A percentile compares a stretch with the other conserved stretches of the same genome.
These are phyloP conservation scores for Cataglyphis livida DNA, from an alignment of 2,888 invertebrate genomes.

Conservation along the genomic window DNA sequence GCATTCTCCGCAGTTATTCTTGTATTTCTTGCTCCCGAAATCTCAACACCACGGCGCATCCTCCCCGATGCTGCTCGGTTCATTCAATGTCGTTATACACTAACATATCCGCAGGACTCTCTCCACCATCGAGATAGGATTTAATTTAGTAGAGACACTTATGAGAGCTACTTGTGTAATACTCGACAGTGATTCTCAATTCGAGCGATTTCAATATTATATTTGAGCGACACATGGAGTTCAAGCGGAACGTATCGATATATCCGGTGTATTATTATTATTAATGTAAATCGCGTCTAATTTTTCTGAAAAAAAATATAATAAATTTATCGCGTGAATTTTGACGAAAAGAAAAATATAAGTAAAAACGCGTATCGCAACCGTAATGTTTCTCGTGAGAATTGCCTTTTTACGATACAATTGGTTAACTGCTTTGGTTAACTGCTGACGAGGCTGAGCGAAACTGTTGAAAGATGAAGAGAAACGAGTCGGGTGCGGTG, in stretches of 20 bases:
- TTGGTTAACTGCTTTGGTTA: background rate
- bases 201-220: background rate
- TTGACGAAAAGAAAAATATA: background rate
- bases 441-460: constrained; percentile 36
- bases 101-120: constrained; percentile 60
- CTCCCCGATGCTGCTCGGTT: constrained; percentile 36
- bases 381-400: background rate
- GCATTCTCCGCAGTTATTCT: constrained; percentile 82
- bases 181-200: constrained; percentile 71
- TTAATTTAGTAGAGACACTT: constrained; percentile 80
- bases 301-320: background rate
- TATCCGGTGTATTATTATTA: background rate
- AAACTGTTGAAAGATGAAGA: constrained; percentile 42
- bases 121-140: constrained; percentile 71
- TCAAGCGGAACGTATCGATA: background rate
- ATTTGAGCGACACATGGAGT: background rate
- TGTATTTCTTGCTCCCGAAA: constrained; percentile 76
- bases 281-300: background rate
- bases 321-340: background rate
- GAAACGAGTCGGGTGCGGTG: constrained; percentile 55
- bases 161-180: constrained; percentile 64
- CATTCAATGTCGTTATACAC: constrained; percentile 49
- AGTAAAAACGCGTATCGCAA: constrained; percentile 16
- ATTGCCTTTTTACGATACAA: background rate
- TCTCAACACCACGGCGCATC: constrained; percentile 55